Evolutionary conservation across 2,888 invertebrate genomes (phyloP), one percentile per base, ranked within the genome.

Genomic region (Phrixothrix hirtus): DNA sequence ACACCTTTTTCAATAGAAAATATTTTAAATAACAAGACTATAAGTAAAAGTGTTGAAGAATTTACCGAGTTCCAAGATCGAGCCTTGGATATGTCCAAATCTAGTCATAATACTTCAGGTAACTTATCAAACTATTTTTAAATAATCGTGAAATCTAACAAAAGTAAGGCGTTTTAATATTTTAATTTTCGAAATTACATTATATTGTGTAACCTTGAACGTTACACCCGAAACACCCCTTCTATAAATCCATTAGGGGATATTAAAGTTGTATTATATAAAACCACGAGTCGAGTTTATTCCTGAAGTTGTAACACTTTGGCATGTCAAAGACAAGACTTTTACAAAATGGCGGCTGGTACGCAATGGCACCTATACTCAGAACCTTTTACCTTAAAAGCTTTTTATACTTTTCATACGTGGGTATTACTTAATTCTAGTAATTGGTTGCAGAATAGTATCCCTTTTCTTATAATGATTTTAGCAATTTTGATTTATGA

Each of bases 1-100:
- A 87, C 87, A 6, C 87, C 87, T 25, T 87, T 87, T 74, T 87
- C 86, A 6, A 87, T 87, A 45, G 86, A 87, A 63, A 87, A 87
- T 65, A 87, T 87, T 70, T 73, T 87, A 66, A 81, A 79, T 67
- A 78, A 77, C 29, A 69, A 64, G 41, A 64, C 59, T 32, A 52
- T 63, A 41, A 78, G 78, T 52, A 70, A 72, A 57, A 78, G 34
- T 25, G 47, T 37, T 6, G 51, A 47, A 29, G 61, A 57, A 10
- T 38, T 55, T 12, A 16, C 46, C 2, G 62, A 59, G 35, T 49
- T 55, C 41, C 72, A 75, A 42, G 76, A 75, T 41, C 66, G 67
- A 13, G 75, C 76, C 11, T 61, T 76, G 62, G 76, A 76, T 63
- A 76, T 76, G 76, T 78, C 71, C 66, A 82, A 71, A 59, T 43